Base-by-base conservation (phyloP, 2,113 vertebrate genomes). In the Macquaria ambigua region DNA sequence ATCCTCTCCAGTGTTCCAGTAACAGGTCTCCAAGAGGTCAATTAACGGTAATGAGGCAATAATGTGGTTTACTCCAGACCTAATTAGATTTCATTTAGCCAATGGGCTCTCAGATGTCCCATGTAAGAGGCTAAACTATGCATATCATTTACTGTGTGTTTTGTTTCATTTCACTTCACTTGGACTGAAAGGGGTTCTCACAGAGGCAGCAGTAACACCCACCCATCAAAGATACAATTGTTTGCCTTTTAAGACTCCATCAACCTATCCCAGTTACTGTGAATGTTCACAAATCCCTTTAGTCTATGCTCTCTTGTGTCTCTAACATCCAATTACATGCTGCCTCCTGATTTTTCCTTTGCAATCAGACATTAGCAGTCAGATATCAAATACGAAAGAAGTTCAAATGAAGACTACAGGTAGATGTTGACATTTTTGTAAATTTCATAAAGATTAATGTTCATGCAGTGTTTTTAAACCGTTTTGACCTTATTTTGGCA, bases 11-110 rank as follows among this genome's bases (percentile, higher is more conserved):
- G 83, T 74, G 63, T 95, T 94, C 94, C 94, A 94, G 94, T 95
- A 95, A 95, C 95, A 93, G 94, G 94, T 95, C 94, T 95, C 88
- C 69, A 56, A 93, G 94, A 96, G 94, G 95, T 95, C 94, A 95
- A 94, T 95, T 94, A 95, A 92, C 90, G 6, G 88, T 95, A 96
- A 96, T 93, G 94, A 96, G 73, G 87, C 90, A 91, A 93, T 96
- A 96, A 96, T 95, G 93, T 74, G 73, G 83, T 96, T 95, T 94
- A 87, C 90, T 92, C 82, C 86, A 79, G 92, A 87, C 83, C 79
- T 94, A 94, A 95, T 94, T 90, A 89, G 90, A 93, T 96, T 95
- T 88, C 31, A 77, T 87, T 86, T 87, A 90, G 91, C 93, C 93
- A 88, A 87, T 92, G 85, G 90, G 87, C 89, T 95, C 87, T 93